phyloP scores from a whole-genome alignment of 2,113 vertebrate genomes.

The Ictalurus furcatus region DNA sequence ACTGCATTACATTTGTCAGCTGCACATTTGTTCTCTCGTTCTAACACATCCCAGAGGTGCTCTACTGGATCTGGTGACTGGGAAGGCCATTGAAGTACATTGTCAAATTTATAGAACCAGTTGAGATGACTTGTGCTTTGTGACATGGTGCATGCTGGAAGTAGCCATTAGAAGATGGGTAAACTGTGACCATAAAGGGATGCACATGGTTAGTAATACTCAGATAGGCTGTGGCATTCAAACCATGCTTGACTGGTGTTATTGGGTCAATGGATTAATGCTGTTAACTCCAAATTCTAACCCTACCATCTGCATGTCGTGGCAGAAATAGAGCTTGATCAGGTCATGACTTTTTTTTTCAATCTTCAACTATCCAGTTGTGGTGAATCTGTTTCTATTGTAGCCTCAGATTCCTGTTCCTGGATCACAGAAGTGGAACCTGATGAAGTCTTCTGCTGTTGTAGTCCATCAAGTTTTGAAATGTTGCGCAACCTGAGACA shows the following conservation, averaged over 20 bases:
- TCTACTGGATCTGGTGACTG: not conserved
- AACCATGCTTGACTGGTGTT: not conserved
- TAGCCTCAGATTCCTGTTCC: not conserved
- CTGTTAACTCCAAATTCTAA: not conserved
- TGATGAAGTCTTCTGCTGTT: not conserved
- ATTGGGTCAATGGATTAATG: not conserved
- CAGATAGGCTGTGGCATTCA: not conserved
- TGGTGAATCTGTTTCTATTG: not conserved
- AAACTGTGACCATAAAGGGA: not conserved
- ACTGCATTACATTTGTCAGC: not conserved
- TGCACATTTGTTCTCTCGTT: not conserved
- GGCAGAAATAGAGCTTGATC: not conserved
- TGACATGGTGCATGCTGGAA: not conserved
- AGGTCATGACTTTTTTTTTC: not conserved
- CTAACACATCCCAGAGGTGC: not conserved
- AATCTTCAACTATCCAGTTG: not conserved
- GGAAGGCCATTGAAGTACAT: not conserved
- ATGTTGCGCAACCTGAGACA: too few relatives aligned
- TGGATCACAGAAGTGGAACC: not conserved
- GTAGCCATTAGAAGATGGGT: not conserved
- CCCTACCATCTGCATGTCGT: not conserved
- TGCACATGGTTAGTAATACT: not conserved
- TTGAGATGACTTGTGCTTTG: not conserved
- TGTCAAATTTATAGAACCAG: not conserved
- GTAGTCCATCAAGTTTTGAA: not conserved